Conservation (phyloP, 2,113 vertebrate species). For the Pseudorectes ferrugineus region DNA sequence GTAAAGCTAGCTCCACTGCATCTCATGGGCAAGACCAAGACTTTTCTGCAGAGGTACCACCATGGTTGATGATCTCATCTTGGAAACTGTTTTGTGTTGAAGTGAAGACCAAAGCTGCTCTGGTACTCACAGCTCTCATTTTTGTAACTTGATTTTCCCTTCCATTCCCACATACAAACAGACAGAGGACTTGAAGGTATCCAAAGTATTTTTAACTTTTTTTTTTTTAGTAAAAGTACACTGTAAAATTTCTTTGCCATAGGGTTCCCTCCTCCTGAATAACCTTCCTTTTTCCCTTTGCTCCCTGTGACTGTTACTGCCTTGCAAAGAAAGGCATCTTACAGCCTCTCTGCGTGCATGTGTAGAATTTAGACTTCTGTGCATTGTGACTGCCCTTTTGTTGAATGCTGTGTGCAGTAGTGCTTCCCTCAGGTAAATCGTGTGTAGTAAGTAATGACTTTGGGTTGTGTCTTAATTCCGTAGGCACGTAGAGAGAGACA, state of each 20-base stretch:
- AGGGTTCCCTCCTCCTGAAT: background rate
- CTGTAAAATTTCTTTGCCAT: background rate
- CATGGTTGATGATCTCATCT: background rate
- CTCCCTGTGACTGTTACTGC: background rate
- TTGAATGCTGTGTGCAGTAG: background rate
- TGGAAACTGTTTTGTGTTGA: background rate
- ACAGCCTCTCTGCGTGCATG: background rate
- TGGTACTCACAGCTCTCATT: background rate
- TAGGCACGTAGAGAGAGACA: background rate
- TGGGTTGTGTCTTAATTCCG: background rate
- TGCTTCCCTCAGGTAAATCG: background rate
- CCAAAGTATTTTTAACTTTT: background rate
- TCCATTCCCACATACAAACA: background rate
- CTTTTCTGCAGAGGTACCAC: background rate
- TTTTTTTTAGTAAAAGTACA: background rate
- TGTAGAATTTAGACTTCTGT: background rate
- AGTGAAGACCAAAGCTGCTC: background rate
- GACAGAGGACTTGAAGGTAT: background rate
- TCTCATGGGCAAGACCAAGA: background rate
- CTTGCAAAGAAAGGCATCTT: background rate
- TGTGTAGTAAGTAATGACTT: background rate
- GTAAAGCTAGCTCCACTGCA: background rate
- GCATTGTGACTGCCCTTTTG: background rate
- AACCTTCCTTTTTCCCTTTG: background rate
- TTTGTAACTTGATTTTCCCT: background rate